phyloP scores from a whole-genome alignment of 2,797 vertebrate species.

The Syndactyla subalaris region DNA sequence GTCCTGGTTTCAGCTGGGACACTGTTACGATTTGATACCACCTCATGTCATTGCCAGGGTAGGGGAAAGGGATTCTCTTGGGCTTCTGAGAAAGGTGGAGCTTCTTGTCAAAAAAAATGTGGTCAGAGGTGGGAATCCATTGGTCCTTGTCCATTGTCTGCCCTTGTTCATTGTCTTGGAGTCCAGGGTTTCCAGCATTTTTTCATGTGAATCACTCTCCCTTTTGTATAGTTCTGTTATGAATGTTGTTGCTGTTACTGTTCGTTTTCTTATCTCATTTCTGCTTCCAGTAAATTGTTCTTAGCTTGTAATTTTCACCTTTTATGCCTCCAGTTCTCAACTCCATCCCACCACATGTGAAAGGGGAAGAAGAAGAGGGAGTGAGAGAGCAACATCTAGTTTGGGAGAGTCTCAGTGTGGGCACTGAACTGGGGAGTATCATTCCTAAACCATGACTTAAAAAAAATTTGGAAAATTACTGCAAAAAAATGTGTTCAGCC shows the following conservation, averaged over 20 bases:
- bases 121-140: background rate
- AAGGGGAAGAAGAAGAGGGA: background rate
- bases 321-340: background rate
- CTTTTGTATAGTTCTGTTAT: background rate
- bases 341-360: background rate
- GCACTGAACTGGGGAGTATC: background rate
- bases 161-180: background rate
- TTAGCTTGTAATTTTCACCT: background rate
- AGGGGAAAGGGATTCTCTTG: background rate
- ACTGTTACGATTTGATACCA: fast-evolving
- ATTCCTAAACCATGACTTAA: background rate
- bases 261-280: background rate
- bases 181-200: background rate
- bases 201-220: background rate
- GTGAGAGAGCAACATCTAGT: background rate
- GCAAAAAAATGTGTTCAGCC: background rate
- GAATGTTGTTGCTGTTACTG: background rate
- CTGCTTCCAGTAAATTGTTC: background rate
- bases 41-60: background rate
- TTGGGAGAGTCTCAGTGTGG: background rate
- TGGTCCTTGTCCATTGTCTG: background rate
- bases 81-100: background rate
- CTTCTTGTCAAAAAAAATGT: background rate
- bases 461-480: background rate
- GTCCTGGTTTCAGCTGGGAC: background rate